Evolutionary conservation across 1,140 invertebrate genomes (phyloP), one percentile per base, ranked within the genome.

Genomic region (Eufriesea mexicana): DNA sequence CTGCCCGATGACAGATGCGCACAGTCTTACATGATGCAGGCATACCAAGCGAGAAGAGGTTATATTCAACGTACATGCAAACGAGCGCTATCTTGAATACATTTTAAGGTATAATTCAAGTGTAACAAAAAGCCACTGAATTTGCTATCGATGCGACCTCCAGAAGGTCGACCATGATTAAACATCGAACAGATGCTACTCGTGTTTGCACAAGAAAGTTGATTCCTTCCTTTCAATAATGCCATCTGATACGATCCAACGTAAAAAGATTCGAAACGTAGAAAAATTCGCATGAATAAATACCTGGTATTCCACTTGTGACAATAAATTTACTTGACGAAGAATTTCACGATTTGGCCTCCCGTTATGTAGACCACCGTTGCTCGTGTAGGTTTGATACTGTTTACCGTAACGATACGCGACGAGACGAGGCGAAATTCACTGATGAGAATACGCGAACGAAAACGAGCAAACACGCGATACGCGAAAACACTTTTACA

Each of bases 271-370:
- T 20, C 23, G 45, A 62, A 77, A 64, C 49, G 61, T 66, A 49
- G 28, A 14, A 59, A 54, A 68, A 42, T 55, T 51, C 62, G 64
- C 10, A 49, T 66, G 45, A 47, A 83, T 83, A 83, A 83, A 83
- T 83, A 83, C 81, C 81, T 83, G 80, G 23, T 79, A 68, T 77
- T 61, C 64, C 74, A 77, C 64, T 78, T 71, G 64, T 67, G 66
- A 51, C 45, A 84, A 72, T 55, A 72, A 79, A 67, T 84, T 71
- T 35, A 79, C 82, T 20, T 45, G n/a, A 47, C 20, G 62, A 54
- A 47, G 28, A 61, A 61, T 61, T 68, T 47, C 54, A 14, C 72
- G 25, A 47, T 28, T 23, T 51, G 25, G n/a, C 28, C 45, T 16
- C 20, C 23, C 16, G 49, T 45, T 74, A 64, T 70, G 28, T 57